phyloP scores from a whole-genome alignment of 2,797 vertebrate genomes.

The Cirrhinus molitorella region DNA sequence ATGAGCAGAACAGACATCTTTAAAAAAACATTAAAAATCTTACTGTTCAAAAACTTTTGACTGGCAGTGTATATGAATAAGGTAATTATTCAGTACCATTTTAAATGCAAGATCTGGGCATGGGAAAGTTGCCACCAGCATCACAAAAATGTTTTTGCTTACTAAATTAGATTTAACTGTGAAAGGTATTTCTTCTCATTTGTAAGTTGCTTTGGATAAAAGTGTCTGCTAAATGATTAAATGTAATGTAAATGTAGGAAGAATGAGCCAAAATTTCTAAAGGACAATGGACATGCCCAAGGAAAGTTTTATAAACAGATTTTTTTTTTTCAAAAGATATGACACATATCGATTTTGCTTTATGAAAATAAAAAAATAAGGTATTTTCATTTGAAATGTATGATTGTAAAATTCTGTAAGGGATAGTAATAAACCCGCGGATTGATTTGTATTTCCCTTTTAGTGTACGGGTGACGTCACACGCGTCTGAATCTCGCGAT shows the following conservation, averaged over 20 bases:
- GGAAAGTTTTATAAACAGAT: background rate
- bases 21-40: too few relatives aligned
- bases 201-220: background rate
- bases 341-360: background rate
- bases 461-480: background rate
- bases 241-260: background rate
- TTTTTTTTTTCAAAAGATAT: background rate
- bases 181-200: background rate
- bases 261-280: background rate
- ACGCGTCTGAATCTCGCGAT: constrained; percentile 44
- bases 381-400: background rate
- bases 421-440: background rate
- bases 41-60: too few relatives aligned
- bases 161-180: too few relatives aligned
- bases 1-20: too few relatives aligned
- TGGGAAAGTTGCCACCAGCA: too few relatives aligned
- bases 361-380: background rate
- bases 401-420: background rate
- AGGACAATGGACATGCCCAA: background rate
- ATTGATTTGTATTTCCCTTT: background rate
- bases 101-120: too few relatives aligned
- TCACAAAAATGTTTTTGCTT: too few relatives aligned
- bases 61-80: too few relatives aligned
- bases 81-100: too few relatives aligned
- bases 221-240: too few relatives aligned